Evolutionary conservation across 2,113 vertebrate species (phyloP).

Genomic region (Nycticebus coucang): DNA sequence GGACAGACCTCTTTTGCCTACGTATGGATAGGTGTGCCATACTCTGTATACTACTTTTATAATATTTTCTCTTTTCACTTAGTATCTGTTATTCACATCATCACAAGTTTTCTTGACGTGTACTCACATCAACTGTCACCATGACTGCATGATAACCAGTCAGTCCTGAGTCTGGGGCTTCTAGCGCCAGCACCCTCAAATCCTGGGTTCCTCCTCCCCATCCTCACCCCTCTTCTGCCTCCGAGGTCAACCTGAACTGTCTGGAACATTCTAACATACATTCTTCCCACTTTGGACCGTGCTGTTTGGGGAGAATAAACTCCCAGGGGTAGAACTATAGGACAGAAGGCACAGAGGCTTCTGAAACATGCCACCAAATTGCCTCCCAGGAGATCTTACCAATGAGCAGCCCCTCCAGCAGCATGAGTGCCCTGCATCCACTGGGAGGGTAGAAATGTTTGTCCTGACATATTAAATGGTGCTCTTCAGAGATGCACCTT

Average conservation of each 20-base stretch:
- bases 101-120: background rate
- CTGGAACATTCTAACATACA: background rate
- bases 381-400: background rate
- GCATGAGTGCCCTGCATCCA: accelerated
- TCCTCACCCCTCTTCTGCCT: accelerated
- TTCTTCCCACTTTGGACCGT: accelerated
- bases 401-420: background rate
- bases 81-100: background rate
- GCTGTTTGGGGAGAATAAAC: background rate
- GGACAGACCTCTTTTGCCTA: too few relatives aligned
- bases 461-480: background rate
- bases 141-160: accelerated
- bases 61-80: background rate
- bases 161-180: background rate
- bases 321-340: background rate
- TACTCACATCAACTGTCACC: background rate
- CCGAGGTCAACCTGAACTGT: background rate
- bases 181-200: accelerated
- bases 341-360: background rate
- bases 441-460: background rate
- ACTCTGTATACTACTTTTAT: background rate
- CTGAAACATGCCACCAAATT: background rate
- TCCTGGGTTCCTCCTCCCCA: too few relatives aligned
- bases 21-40: background rate
- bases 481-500: background rate